Base-by-base conservation (phyloP, 1,140 invertebrate genomes). In the Drosophila grimshawi region DNA sequence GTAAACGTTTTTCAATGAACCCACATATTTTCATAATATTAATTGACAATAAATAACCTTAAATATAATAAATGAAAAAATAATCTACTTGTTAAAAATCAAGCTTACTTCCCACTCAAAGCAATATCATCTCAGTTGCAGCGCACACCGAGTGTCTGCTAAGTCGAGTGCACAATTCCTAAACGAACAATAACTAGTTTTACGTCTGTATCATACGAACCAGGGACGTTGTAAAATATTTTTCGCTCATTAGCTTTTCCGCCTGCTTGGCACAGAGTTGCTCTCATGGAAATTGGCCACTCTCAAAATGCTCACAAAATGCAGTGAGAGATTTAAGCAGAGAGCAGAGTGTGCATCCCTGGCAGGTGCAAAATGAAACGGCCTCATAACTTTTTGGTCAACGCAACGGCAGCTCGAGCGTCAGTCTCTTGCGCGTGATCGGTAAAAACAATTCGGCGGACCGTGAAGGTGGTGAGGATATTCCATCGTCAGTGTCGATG, bases 381-480 rank as follows among this genome's bases (percentile, higher is more conserved):
- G 81, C 79, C 73, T 71, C 68, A 72, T 77, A 79, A 77, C 76
- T 76, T 89, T 83, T 83, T 86, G 80, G 80, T 83, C 55, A 73
- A 66, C 57, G 73, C 64, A 61, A 59, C 61, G 53, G 62, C 74
- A 64, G 39, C 53, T 72, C 56, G 62, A 69, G 68, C 55, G 51
- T 75, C 74, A 88, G 85, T 88, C 85, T 85, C 80, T 88, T 80
- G 76, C 82, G 76, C 85, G 77, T 81, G 85, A 88, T 88, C 85
- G 86, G 83, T 88, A 77, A 68, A 71, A 80, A 77, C 76, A 76
- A 83, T 80, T 81, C 69, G 86, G 63, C 80, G 80, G 85, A 85
- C 85, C 73, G 83, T 86, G 83, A 88, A 86, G 82, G 83, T 86
- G 85, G 48, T 82, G 85, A 86, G 83, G 83, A 86, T 88, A 80